Conservation (phyloP, 2,888 invertebrate species). For the Lasioglossum morio region DNA sequence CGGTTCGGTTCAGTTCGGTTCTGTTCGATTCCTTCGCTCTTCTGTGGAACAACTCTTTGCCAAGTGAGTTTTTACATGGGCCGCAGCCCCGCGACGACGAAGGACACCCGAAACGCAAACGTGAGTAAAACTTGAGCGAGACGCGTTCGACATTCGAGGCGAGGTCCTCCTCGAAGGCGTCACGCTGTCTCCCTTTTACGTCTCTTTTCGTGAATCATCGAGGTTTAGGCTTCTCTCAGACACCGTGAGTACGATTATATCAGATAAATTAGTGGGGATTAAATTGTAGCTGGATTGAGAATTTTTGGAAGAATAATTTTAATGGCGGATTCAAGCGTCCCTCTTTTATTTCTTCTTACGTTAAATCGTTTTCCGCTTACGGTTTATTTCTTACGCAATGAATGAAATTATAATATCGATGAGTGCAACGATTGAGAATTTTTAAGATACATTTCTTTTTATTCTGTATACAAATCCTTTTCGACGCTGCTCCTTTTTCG, state of each 20-base stretch:
- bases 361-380: not conserved
- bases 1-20: not conserved
- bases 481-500: not conserved
- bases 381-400: not conserved
- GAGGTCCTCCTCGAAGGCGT: not conserved
- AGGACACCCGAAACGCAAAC: conserved; percentile 8
- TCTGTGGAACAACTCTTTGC: not conserved
- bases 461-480: not conserved
- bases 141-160: conserved; percentile 4
- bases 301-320: not conserved
- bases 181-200: not conserved
- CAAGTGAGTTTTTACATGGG: conserved; percentile 15
- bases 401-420: not conserved
- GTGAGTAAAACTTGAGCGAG: conserved; percentile 37
- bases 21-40: not conserved
- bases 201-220: not conserved
- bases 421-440: not conserved
- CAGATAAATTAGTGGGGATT: not conserved
- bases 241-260: not conserved
- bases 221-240: not conserved
- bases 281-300: not conserved
- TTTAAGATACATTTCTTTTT: not conserved
- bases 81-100: not conserved
- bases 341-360: not conserved
- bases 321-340: not conserved